Evolutionary conservation across 2,888 invertebrate species (phyloP).

Genomic region (Mycogona germanica): DNA sequence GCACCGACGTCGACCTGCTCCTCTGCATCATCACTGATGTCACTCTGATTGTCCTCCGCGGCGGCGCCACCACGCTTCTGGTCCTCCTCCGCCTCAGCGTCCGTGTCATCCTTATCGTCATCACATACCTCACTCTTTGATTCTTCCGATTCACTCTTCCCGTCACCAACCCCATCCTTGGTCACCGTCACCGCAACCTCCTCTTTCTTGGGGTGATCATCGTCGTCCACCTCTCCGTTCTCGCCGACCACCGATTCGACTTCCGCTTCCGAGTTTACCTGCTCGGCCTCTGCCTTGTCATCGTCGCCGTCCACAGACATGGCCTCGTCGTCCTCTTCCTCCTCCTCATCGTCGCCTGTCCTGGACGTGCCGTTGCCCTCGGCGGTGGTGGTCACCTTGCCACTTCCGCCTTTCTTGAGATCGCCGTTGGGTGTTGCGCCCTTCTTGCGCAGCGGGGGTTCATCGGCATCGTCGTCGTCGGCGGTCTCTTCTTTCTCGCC

Average conservation of each 20-base stretch:
- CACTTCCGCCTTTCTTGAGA: neutral
- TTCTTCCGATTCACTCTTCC: conserved; percentile 6
- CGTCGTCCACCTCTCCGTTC: neutral
- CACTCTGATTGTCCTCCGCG: neutral
- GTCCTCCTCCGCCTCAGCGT: conserved; percentile 14
- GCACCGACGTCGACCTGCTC: conserved; percentile 11
- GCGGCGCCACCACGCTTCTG: neutral
- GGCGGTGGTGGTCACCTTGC: neutral
- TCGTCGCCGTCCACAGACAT: neutral
- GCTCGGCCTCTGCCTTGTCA: neutral
- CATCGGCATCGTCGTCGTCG: conserved; percentile 13
- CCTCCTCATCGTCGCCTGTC: no score
- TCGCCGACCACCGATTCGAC: no score
- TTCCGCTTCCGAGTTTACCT: neutral
- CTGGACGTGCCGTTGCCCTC: neutral
- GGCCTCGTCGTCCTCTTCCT: neutral
- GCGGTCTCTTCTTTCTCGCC: conserved; percentile 8
- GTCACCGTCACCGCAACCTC: conserved; percentile 11
- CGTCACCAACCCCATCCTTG: conserved; percentile 6
- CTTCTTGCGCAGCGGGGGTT: no score
- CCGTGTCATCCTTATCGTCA: conserved; percentile 4
- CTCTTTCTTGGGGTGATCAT: neutral
- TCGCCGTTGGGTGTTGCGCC: conserved; percentile 16
- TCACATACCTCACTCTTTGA: neutral
- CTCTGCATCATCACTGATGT: conserved; percentile 13